A percentile compares a stretch with the other conserved stretches of the same genome.
Conservation (phyloP, 2,113 vertebrate genomes). For the Eretmochelys imbricata region DNA sequence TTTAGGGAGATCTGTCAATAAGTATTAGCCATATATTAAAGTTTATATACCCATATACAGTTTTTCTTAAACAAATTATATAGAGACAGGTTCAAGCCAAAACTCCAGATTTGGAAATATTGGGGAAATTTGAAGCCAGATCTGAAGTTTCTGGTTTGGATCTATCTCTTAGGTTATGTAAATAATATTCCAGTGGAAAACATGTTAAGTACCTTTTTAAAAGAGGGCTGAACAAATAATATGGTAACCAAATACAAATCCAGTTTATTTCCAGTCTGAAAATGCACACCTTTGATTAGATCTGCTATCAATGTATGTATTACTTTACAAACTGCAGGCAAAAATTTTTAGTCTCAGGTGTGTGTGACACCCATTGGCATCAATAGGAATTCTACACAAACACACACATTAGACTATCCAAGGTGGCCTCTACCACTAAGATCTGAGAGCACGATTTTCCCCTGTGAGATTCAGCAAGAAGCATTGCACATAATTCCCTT, state of each 20-base stretch:
- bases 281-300: neutral
- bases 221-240: slow-evolving; percentile 23
- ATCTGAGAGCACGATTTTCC: neutral
- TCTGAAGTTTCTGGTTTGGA: slow-evolving; percentile 4
- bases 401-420: neutral
- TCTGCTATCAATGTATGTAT: slow-evolving; percentile 15
- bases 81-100: neutral
- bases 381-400: neutral
- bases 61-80: neutral
- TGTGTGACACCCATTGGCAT: neutral
- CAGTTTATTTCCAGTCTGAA: neutral
- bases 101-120: neutral
- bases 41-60: neutral
- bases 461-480: neutral
- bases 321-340: neutral
- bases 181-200: neutral
- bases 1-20: neutral
- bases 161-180: slow-evolving; percentile 6
- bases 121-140: neutral
- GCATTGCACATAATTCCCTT: neutral
- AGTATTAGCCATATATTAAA: neutral
- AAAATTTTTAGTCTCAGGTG: neutral
- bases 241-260: neutral
- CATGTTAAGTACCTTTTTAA: neutral
- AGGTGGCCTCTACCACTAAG: neutral